Conservation (phyloP, 2,888 invertebrate species). For the Eumacrocentrus americanus region DNA sequence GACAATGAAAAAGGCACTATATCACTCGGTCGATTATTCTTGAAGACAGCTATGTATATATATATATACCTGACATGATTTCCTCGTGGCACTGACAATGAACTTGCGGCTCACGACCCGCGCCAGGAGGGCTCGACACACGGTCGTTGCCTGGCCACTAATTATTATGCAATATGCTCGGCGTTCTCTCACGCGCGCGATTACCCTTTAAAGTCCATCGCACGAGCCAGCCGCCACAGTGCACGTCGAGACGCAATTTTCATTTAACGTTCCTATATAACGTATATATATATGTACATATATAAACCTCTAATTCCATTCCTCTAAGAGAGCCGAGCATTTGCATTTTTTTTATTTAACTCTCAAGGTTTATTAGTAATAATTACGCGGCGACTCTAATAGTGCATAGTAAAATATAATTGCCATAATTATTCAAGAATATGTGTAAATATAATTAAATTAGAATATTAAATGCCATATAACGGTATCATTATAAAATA, state of each 20-base stretch:
- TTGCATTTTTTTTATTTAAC: neutral
- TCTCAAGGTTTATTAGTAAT: neutral
- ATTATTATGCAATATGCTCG: slow-evolving; percentile 52
- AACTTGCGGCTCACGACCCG: slow-evolving; percentile 1
- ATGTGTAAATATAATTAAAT: neutral
- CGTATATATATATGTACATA: neutral
- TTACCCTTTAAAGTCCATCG: slow-evolving; percentile 47
- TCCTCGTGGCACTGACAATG: slow-evolving; percentile 10
- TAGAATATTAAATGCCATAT: neutral
- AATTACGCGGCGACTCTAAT: neutral
- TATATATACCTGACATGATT: neutral
- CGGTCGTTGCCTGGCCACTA: slow-evolving; percentile 45
- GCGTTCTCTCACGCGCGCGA: slow-evolving; percentile 44
- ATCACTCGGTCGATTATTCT: slow-evolving; percentile 32
- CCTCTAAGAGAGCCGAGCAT: neutral
- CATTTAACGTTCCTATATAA: slow-evolving; percentile 1
- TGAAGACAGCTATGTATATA: slow-evolving; percentile 1
- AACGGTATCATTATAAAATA: too few species aligned
- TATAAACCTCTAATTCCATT: neutral
- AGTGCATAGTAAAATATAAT: neutral
- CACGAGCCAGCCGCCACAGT: slow-evolving; percentile 22
- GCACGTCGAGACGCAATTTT: slow-evolving; percentile 17
- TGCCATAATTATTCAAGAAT: neutral
- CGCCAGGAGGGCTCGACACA: slow-evolving; percentile 16
- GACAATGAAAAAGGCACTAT: slow-evolving; percentile 33